A percentile compares a stretch with the other conserved stretches of the same genome.
Evolutionary conservation across 2,797 vertebrate genomes (phyloP).

Genomic region (Amblyopsis hoosieri): DNA sequence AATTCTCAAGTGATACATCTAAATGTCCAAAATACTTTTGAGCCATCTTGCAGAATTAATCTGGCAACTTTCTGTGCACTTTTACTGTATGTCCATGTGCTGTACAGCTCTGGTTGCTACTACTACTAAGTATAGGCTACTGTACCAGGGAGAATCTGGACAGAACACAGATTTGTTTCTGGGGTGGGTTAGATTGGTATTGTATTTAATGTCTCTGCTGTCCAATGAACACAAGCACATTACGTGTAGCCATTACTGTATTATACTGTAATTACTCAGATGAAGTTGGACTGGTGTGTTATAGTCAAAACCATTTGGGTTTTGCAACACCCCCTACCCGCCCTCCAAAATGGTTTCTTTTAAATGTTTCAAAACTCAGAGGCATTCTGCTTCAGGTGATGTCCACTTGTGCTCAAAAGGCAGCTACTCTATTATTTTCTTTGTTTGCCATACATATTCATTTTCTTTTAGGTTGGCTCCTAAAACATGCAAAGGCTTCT

Average conservation of each 20-base stretch:
- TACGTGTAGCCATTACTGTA: conserved; percentile 5
- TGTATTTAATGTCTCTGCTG: conserved; percentile 2
- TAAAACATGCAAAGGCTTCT: conserved; percentile 39
- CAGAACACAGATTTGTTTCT: conserved; percentile 1
- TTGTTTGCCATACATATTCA: conserved; percentile 50
- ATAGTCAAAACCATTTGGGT: neutral
- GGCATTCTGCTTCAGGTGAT: conserved; percentile 21
- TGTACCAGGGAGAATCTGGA: conserved; percentile 1
- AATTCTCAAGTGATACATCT: conserved; percentile 7
- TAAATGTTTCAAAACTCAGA: conserved; percentile 25
- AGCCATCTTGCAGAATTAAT: too few relatives aligned
- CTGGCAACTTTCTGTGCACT: conserved; percentile 46
- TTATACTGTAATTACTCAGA: conserved; percentile 3
- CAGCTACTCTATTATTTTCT: conserved; percentile 53
- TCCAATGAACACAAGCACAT: conserved; percentile 4
- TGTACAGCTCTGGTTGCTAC: conserved; percentile 13
- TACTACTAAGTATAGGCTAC: conserved; percentile 8
- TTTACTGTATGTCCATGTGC: conserved; percentile 36
- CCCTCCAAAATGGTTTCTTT: conserved; percentile 1
- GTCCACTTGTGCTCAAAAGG: conserved; percentile 48
- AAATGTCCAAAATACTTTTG: neutral
- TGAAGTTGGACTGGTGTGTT: conserved; percentile 4
- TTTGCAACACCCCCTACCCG: neutral
- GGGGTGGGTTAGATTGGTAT: neutral
- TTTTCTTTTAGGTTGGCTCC: conserved; percentile 42